Evolutionary conservation across 2,888 invertebrate genomes (phyloP), one percentile per base, ranked within the genome.

Genomic region (Strigamia crassipes): DNA sequence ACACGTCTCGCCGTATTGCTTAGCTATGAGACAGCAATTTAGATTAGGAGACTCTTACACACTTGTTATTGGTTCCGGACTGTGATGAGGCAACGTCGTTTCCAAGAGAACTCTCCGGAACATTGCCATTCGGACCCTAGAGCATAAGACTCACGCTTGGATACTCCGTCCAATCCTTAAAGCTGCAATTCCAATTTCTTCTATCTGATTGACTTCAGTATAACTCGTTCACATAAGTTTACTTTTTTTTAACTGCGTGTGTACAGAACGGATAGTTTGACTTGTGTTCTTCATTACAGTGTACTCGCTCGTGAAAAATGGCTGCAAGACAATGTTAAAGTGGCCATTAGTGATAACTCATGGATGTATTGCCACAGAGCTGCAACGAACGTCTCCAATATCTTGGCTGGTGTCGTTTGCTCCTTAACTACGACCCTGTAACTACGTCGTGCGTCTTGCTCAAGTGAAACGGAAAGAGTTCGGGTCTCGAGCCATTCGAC

Each of bases 281-380:
- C 73, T 27, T 27, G 12, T 31, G 73, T 31, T 73, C 73, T 73
- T n/a, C n/a, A 73, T 73, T 73, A 73, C 73, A 5, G 23, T 73
- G 3, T 73, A 73, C 31, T 73, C 31, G 10, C 31, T 73, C n/a
- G 27, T 73, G 73, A 73, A 73, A 73, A 8, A 73, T 73, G 73
- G 73, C 8, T 61, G 18, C 56, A 56, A 73, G 27, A 31, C 73
- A 73, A 73, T 27, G 27, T 73, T 31, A 73, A 73, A 73, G 27
- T 73, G 73, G 15, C 73, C 73, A 73, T 73, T 73, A 73, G 31
- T n/a, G 73, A 73, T 73, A 73, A 73, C 73, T 73, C 73, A 73
- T 27, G 73, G 73, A 73, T 31, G 31, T 31, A 73, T 73, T 73
- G 73, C 23, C 73, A 23, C 27, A 73, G 13, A 51, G 18, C n/a